A percentile compares a stretch with the other conserved stretches of the same genome.
Evolutionary conservation across 2,888 invertebrate genomes (phyloP).

Genomic region (Microctonus brassicae): DNA sequence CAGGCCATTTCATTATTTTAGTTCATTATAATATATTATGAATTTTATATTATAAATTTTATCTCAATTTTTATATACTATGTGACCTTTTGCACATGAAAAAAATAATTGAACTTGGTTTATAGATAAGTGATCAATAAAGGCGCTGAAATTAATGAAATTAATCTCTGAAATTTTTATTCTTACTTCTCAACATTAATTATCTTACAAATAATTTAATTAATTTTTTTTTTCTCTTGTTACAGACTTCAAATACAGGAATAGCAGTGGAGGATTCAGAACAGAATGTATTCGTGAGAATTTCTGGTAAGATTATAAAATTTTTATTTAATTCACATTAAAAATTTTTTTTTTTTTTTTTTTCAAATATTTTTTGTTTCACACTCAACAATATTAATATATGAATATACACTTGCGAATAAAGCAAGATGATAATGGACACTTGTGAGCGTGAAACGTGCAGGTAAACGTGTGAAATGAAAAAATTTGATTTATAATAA

Average conservation of each 20-base stretch:
- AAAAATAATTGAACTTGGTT: neutral
- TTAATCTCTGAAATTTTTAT: neutral
- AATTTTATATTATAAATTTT: neutral
- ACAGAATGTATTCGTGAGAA: slow-evolving; percentile 61
- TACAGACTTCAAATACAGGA: slow-evolving; percentile 60
- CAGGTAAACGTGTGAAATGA: too few species aligned
- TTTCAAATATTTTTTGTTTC: neutral
- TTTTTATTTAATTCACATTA: too few species aligned
- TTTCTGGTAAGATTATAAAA: slow-evolving; percentile 61
- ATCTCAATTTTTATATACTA: neutral
- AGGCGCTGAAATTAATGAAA: neutral
- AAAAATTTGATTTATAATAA: too few species aligned
- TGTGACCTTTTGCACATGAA: neutral
- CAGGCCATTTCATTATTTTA: neutral
- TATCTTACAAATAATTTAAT: slow-evolving; percentile 1
- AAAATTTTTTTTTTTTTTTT: neutral
- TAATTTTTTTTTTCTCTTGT: slow-evolving; percentile 46
- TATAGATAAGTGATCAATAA: too few species aligned
- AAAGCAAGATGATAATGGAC: too few species aligned
- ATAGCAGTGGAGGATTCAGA: slow-evolving; percentile 59
- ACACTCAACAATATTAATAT: too few species aligned
- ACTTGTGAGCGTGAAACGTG: too few species aligned
- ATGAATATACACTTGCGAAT: too few species aligned
- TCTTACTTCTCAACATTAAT: neutral
- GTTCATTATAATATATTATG: slow-evolving; percentile 4